A percentile compares a stretch with the other conserved stretches of the same genome.
These are phyloP conservation scores for Bombyx mandarina DNA, from an alignment of 1,140 invertebrate species.

Conservation along the genomic window DNA sequence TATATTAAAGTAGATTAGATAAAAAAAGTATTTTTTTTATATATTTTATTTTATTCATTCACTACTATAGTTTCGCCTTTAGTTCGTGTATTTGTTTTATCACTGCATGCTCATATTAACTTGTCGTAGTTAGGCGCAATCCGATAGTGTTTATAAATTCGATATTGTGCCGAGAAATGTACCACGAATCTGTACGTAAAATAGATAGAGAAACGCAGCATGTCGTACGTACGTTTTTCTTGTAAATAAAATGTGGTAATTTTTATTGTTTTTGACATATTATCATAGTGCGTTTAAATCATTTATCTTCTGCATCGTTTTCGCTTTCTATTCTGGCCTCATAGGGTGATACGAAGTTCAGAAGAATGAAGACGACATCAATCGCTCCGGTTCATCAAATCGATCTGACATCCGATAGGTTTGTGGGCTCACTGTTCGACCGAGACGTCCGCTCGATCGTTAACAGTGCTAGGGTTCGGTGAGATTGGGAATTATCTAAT, in stretches of 20 bases:
- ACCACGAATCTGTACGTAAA: no score
- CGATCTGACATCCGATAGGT: constrained; percentile 7
- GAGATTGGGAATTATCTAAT: no score
- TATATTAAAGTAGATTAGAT: constrained; percentile 34
- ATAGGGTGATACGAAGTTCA: no score
- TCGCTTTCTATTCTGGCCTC: constrained; percentile 17
- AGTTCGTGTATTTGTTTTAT: constrained; percentile 10
- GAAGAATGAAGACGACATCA: no score
- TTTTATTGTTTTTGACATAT: no score
- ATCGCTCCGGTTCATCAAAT: no score
- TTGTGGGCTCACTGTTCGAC: constrained; percentile 52
- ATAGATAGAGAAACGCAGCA: constrained; percentile 33
- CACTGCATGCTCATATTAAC: constrained; percentile 20
- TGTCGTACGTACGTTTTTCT: constrained; percentile 22
- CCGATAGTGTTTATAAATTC: background rate
- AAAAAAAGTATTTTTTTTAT: constrained; percentile 8
- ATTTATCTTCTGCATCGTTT: constrained; percentile 9
- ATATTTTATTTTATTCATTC: constrained; percentile 10
- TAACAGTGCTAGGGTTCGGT: no score
- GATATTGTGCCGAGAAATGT: constrained; percentile 13
- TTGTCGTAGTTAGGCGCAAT: no score
- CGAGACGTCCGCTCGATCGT: background rate
- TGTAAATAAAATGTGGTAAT: constrained; percentile 26
- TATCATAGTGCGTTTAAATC: no score
- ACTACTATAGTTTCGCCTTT: constrained; percentile 12